Evolutionary conservation across 2,888 invertebrate species (phyloP).

Genomic region (Oxyscelio sp.): DNA sequence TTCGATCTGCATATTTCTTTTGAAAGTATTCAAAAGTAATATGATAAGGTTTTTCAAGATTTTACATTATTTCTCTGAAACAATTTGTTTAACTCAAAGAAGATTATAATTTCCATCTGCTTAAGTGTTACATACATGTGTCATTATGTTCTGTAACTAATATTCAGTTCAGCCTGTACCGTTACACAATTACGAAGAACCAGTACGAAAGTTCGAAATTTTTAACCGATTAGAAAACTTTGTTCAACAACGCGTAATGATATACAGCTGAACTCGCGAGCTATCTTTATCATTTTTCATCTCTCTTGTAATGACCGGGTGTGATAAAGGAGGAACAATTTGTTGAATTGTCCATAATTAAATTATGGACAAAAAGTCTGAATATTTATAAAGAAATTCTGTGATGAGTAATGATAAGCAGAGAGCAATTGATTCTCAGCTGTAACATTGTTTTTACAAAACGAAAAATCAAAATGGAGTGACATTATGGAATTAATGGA

Average conservation of each 20-base stretch:
- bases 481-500: too few relatives aligned
- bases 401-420: too few relatives aligned
- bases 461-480: too few relatives aligned
- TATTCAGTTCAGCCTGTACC: constrained; percentile 61
- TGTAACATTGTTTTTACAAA: too few relatives aligned
- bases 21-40: too few relatives aligned
- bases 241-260: constrained; percentile 62
- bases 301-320: constrained; percentile 45
- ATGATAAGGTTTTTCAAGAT: constrained; percentile 14
- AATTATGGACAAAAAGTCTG: constrained; percentile 24
- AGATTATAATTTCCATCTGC: constrained; percentile 48
- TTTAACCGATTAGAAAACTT: constrained; percentile 70
- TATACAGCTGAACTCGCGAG: constrained; percentile 44
- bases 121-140: constrained; percentile 64
- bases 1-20: too few relatives aligned
- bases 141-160: constrained; percentile 66
- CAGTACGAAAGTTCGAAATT: constrained; percentile 67
- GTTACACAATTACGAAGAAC: constrained; percentile 61
- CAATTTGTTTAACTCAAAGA: constrained; percentile 31
- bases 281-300: constrained; percentile 62
- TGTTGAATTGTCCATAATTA: constrained; percentile 39
- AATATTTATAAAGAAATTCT: too few relatives aligned
- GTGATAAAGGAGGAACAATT: constrained; percentile 23
- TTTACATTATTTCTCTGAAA: constrained; percentile 17
- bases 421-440: too few relatives aligned